Evolutionary conservation across 1,140 invertebrate genomes (phyloP).

Genomic region (Yoshiicerus persimilis): DNA sequence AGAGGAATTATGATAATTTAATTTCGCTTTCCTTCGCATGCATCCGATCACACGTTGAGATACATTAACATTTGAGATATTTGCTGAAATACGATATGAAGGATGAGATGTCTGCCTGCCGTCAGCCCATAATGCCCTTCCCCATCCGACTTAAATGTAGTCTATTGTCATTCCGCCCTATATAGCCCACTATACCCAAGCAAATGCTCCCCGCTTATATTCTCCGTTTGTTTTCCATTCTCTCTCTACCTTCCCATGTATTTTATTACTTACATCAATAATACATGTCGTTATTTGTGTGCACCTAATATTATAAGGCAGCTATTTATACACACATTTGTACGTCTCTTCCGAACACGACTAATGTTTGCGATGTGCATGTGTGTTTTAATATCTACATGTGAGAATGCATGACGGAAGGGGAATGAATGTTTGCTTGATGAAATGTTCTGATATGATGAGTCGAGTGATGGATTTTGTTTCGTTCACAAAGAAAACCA

Average conservation of each 20-base stretch:
- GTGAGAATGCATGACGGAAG: not conserved
- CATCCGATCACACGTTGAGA: not conserved
- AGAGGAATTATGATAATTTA: not conserved
- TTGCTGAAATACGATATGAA: not conserved
- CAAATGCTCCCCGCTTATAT: not conserved
- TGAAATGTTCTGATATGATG: not conserved
- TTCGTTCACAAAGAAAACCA: not conserved
- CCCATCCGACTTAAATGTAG: not conserved
- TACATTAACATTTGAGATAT: not conserved
- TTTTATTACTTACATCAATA: not conserved
- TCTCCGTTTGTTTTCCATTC: not conserved
- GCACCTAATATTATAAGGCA: not conserved
- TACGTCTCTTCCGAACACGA: no score
- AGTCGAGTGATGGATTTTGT: not conserved
- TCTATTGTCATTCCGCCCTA: not conserved
- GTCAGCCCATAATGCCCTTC: not conserved
- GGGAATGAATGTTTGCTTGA: not conserved
- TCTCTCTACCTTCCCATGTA: not conserved
- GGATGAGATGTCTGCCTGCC: not conserved
- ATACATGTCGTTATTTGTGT: not conserved
- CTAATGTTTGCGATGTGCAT: not conserved
- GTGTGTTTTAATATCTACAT: no score
- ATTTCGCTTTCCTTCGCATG: not conserved
- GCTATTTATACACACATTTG: not conserved
- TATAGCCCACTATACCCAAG: not conserved